Percentiles rank a stretch among this genome's conserved stretches.
phyloP scores from a whole-genome alignment of 2,113 vertebrate genomes.

The Sprattus sprattus region DNA sequence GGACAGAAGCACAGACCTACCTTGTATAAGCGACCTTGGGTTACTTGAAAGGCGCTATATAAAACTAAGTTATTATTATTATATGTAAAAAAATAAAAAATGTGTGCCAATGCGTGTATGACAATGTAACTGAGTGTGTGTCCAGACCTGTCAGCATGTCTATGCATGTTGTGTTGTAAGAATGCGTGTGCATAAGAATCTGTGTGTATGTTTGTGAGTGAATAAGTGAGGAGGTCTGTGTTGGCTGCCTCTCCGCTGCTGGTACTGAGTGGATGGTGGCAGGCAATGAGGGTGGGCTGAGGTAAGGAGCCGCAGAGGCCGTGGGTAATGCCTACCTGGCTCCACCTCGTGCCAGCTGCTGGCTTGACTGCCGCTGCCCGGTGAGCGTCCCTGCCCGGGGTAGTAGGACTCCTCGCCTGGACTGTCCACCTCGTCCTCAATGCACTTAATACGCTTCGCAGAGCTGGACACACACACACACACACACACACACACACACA shows the following conservation, averaged over 20 bases:
- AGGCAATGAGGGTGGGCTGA: neutral
- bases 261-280: neutral
- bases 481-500: conserved; percentile 22
- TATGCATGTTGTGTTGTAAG: conserved; percentile 1
- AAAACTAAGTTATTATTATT: too few relatives aligned
- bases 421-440: conserved; percentile 98
- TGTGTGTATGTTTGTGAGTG: neutral
- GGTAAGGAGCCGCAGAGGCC: neutral
- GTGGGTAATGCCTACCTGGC: conserved; percentile 78
- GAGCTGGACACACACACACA: conserved; percentile 74
- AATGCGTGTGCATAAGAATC: neutral
- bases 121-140: neutral
- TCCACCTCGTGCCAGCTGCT: conserved; percentile 98
- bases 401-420: conserved; percentile 96
- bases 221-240: conserved; percentile 8
- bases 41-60: too few relatives aligned
- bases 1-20: neutral
- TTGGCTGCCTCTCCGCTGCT: neutral
- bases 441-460: conserved; percentile 98
- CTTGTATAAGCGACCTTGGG: too few relatives aligned
- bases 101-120: neutral
- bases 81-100: too few relatives aligned
- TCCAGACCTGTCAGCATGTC: neutral
- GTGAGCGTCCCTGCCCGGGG: conserved; percentile 92
- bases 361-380: conserved; percentile 90